A percentile compares a stretch with the other conserved stretches of the same genome.
Conservation (phyloP, 1,140 invertebrate genomes). For the Apis cerana region DNA sequence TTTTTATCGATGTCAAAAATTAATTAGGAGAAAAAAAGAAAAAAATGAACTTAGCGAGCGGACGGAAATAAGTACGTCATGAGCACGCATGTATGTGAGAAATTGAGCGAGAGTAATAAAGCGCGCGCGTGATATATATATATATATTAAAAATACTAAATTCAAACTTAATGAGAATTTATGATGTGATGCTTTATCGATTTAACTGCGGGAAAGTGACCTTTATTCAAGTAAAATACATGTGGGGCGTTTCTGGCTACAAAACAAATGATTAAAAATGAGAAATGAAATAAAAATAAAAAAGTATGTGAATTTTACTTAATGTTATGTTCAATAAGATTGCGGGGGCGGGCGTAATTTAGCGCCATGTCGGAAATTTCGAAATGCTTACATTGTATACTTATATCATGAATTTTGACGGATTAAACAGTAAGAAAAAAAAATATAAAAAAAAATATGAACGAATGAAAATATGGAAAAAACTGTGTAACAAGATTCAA, state of each 20-base stretch:
- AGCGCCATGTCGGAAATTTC: slow-evolving; percentile 66
- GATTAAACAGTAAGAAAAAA: slow-evolving; percentile 7
- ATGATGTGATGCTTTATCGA: slow-evolving; percentile 77
- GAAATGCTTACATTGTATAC: slow-evolving; percentile 58
- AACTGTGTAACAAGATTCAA: slow-evolving; percentile 11
- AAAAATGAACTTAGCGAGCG: slow-evolving; percentile 61
- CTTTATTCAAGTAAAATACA: slow-evolving; percentile 75
- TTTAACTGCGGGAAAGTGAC: slow-evolving; percentile 78
- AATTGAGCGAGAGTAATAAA: slow-evolving; percentile 48
- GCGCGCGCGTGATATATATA: slow-evolving; percentile 53
- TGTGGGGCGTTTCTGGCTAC: slow-evolving; percentile 69
- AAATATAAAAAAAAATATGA: neutral
- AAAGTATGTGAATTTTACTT: slow-evolving; percentile 59
- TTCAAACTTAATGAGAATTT: slow-evolving; percentile 69
- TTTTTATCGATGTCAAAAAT: slow-evolving; percentile 76
- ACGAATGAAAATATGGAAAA: slow-evolving; percentile 9
- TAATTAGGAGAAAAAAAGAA: slow-evolving; percentile 65
- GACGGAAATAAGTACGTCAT: slow-evolving; percentile 37
- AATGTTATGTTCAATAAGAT: slow-evolving; percentile 61
- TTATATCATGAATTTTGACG: slow-evolving; percentile 40
- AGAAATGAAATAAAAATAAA: slow-evolving; percentile 26
- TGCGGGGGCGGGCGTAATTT: slow-evolving; percentile 64
- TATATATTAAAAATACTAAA: slow-evolving; percentile 63
- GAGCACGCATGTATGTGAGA: slow-evolving; percentile 54
- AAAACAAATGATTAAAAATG: slow-evolving; percentile 27